phyloP scores from a whole-genome alignment of 2,888 invertebrate species.

The Agrotis puta region DNA sequence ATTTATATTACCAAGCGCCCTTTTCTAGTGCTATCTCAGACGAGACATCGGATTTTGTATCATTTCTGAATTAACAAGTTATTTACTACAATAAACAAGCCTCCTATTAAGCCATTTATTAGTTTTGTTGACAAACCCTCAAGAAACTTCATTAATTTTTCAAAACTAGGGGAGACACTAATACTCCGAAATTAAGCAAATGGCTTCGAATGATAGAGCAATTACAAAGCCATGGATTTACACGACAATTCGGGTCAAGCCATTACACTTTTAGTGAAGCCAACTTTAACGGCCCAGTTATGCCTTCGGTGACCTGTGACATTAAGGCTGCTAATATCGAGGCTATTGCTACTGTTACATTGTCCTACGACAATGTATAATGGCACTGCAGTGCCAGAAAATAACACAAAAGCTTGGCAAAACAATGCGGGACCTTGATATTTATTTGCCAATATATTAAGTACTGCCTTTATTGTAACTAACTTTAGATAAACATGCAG shows the following conservation, averaged over 20 bases:
- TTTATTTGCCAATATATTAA: slow-evolving; percentile 62
- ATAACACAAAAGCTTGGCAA: slow-evolving; percentile 71
- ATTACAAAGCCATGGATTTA: slow-evolving; percentile 73
- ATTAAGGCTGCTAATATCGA: slow-evolving; percentile 74
- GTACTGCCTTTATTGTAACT: slow-evolving; percentile 36
- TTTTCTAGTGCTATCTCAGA: no score
- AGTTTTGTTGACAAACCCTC: slow-evolving; percentile 7
- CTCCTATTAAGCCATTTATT: not conserved
- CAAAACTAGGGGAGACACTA: slow-evolving; percentile 33
- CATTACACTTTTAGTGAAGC: slow-evolving; percentile 70
- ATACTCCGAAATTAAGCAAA: slow-evolving; percentile 69
- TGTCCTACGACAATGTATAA: slow-evolving; percentile 64
- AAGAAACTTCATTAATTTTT: slow-evolving; percentile 25
- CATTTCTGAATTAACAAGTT: no score
- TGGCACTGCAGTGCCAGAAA: slow-evolving; percentile 69
- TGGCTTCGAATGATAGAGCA: slow-evolving; percentile 65
- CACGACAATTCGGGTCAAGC: slow-evolving; percentile 75
- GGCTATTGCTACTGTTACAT: slow-evolving; percentile 70
- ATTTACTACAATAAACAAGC: not conserved
- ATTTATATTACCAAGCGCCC: no score
- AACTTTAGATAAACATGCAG: slow-evolving; percentile 49
- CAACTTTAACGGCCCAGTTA: slow-evolving; percentile 69
- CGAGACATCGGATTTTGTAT: no score
- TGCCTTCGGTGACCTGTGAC: slow-evolving; percentile 73
- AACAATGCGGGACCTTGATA: slow-evolving; percentile 77